phyloP scores from a whole-genome alignment of 2,888 invertebrate species.

The Odontocerum albicorne region DNA sequence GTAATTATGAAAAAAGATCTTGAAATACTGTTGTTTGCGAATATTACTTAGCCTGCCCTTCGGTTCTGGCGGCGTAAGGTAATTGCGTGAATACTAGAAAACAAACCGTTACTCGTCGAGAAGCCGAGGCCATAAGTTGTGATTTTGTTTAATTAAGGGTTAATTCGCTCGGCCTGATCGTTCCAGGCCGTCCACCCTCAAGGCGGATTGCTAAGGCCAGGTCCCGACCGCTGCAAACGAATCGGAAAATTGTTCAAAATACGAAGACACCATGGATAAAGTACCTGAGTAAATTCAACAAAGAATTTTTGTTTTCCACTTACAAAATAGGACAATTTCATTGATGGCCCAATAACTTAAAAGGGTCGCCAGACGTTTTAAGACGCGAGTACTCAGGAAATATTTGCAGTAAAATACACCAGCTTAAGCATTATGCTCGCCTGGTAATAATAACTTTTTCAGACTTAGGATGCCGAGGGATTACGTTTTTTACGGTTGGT shows the following conservation, averaged over 20 bases:
- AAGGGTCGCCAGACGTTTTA: neutral
- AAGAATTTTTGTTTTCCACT: neutral
- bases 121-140: constrained; percentile 49
- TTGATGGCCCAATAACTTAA: neutral
- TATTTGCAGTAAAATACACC: constrained; percentile 31
- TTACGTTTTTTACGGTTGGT: constrained; percentile 33
- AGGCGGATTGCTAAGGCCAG: constrained; percentile 24
- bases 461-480: constrained; percentile 27
- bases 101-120: constrained; percentile 40
- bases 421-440: constrained; percentile 22
- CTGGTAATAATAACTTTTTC: constrained; percentile 32
- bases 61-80: constrained; percentile 10
- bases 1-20: no score
- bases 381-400: constrained; percentile 21
- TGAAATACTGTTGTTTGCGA: no score
- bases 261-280: neutral
- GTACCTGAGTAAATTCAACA: neutral
- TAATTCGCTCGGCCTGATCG: constrained; percentile 43
- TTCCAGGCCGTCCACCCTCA: constrained; percentile 14
- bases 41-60: neutral
- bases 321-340: neutral
- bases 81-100: constrained; percentile 44
- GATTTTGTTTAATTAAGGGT: constrained; percentile 58
- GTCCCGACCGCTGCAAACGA: neutral
- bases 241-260: neutral